Evolutionary conservation across 2,113 vertebrate species (phyloP).

Genomic region (Tachycineta bicolor): DNA sequence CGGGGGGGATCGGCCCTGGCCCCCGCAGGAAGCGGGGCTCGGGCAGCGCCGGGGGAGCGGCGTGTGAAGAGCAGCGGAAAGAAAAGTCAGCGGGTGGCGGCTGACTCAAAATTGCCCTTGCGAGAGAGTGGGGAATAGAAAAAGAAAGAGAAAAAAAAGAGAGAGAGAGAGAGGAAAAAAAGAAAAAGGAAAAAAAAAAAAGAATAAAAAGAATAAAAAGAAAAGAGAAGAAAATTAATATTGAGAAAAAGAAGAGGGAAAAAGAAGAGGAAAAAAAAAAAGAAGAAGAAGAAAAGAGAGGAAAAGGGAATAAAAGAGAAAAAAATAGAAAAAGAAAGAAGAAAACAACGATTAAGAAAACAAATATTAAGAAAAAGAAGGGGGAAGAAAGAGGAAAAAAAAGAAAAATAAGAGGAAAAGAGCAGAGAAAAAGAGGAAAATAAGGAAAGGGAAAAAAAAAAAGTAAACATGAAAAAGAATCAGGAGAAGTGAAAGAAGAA

Average conservation of each 20-base stretch:
- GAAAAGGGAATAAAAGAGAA: too few relatives aligned
- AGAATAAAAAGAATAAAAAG: background rate
- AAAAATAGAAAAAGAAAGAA: too few relatives aligned
- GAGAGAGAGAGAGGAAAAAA: too few relatives aligned
- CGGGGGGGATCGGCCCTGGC: fast-evolving
- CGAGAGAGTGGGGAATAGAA: background rate
- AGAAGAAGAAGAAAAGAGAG: too few relatives aligned
- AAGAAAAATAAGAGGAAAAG: too few relatives aligned
- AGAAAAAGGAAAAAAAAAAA: too few relatives aligned
- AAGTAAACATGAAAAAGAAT: too few relatives aligned
- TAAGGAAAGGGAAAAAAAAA: background rate
- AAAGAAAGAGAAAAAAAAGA: background rate
- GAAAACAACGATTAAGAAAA: too few relatives aligned
- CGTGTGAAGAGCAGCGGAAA: background rate
- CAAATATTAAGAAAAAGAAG: background rate
- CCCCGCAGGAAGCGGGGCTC: background rate
- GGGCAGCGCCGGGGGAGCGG: background rate
- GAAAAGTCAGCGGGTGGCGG: background rate
- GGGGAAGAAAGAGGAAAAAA: too few relatives aligned
- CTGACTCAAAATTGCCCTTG: conserved; percentile 28
- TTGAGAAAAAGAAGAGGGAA: background rate
- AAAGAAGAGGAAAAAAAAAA: too few relatives aligned
- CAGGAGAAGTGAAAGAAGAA: background rate
- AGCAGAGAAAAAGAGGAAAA: too few relatives aligned
- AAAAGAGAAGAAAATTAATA: fast-evolving